Evolutionary conservation across 1,140 invertebrate genomes (phyloP).

Genomic region (Chironomus striatipennis): DNA sequence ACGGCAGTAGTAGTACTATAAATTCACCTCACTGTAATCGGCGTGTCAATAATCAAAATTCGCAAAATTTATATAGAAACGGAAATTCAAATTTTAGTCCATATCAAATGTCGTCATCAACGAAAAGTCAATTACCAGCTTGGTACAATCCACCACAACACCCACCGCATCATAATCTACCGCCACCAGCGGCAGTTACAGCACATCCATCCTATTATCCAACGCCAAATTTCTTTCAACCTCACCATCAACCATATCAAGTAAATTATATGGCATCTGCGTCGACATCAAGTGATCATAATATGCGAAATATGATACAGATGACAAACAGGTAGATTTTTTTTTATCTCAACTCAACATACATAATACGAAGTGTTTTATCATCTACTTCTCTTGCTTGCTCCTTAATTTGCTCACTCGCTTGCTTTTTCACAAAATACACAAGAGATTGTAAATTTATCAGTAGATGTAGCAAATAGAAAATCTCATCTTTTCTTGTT

Average conservation of each 20-base stretch:
- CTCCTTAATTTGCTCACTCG: background rate
- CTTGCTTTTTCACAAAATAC: background rate
- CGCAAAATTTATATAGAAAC: too few relatives aligned
- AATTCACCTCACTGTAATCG: background rate
- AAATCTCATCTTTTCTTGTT: too few relatives aligned
- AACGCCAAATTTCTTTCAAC: background rate
- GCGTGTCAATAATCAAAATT: background rate
- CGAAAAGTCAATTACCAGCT: background rate
- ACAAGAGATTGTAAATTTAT: too few relatives aligned
- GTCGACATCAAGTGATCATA: conserved; percentile 8
- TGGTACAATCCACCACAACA: background rate
- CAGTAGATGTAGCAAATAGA: too few relatives aligned
- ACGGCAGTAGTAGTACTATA: too few relatives aligned
- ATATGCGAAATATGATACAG: conserved; percentile 20
- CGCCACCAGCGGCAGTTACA: too few relatives aligned
- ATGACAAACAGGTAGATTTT: conserved; percentile 1
- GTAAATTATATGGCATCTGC: conserved; percentile 15
- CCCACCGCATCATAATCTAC: background rate
- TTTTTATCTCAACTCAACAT: background rate
- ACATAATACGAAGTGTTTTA: too few relatives aligned
- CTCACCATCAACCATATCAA: conserved; percentile 1
- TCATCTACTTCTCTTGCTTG: background rate
- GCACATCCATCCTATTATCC: background rate
- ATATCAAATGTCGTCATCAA: conserved; percentile 12
- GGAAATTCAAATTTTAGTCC: background rate